Conservation (phyloP, 1,140 invertebrate species). For the Drosophila pseudoananassae region DNA sequence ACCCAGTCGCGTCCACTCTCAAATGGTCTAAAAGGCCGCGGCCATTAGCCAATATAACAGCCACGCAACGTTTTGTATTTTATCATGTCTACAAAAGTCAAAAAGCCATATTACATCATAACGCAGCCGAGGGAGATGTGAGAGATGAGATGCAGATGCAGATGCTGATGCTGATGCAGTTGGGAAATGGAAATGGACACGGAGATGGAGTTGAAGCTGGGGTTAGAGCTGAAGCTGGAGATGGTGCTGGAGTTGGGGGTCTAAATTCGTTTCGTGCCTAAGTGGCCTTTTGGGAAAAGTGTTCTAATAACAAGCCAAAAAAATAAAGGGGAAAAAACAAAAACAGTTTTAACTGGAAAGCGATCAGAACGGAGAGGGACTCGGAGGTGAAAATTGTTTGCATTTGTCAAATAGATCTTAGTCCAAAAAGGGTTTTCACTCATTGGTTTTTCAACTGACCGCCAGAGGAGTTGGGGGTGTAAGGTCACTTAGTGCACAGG, state of each 20-base stretch:
- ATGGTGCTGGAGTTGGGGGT: not conserved
- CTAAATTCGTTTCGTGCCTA: conserved; percentile 69
- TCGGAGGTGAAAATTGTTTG: conserved; percentile 65
- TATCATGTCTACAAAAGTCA: conserved; percentile 82
- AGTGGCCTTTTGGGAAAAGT: conserved; percentile 78
- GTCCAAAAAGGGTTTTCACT: conserved; percentile 49
- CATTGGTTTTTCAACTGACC: conserved; percentile 50
- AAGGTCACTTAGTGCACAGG: not conserved
- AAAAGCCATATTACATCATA: conserved; percentile 82
- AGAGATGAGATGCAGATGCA: conserved; percentile 43
- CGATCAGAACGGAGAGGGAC: conserved; percentile 10
- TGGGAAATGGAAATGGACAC: conserved; percentile 33
- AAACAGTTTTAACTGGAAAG: conserved; percentile 70
- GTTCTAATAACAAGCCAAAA: conserved; percentile 78
- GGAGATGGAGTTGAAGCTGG: conserved; percentile 2
- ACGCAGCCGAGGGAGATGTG: conserved; percentile 48
- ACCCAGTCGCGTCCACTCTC: conserved; percentile 52
- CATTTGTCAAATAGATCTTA: conserved; percentile 77
- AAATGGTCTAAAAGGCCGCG: conserved; percentile 79
- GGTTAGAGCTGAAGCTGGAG: not conserved
- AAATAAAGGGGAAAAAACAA: conserved; percentile 18
- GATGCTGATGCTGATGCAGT: conserved; percentile 42
- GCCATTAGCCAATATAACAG: conserved; percentile 82
- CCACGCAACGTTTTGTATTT: conserved; percentile 82
- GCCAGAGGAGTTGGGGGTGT: conserved; percentile 13